These are phyloP conservation scores for Apus apus DNA, from an alignment of 2,113 vertebrate species.

Conservation along the genomic window DNA sequence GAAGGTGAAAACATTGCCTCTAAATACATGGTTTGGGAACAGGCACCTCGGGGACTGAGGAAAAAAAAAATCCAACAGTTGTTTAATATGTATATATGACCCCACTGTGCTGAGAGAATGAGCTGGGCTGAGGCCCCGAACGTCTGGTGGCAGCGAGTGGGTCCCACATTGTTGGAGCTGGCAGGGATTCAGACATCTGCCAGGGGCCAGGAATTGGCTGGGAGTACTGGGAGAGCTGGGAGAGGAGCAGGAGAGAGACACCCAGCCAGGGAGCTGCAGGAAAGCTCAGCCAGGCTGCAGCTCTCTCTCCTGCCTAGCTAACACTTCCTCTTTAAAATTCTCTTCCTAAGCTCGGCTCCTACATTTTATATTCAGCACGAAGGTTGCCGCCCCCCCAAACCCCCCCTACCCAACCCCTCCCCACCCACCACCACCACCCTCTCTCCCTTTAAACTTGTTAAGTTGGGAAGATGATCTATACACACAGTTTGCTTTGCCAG, in stretches of 20 bases:
- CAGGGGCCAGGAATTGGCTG: constrained; percentile 3
- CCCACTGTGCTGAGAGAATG: neutral
- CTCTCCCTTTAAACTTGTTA: constrained; percentile 67
- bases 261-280: neutral
- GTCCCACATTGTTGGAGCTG: neutral
- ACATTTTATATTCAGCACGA: constrained; percentile 51
- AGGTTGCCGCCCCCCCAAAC: neutral
- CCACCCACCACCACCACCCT: neutral
- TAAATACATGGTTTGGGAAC: neutral
- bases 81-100: neutral
- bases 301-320: neutral
- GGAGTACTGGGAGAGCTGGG: neutral
- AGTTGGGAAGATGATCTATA: constrained; percentile 78
- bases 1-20: neutral
- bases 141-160: constrained; percentile 19
- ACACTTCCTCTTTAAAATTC: constrained; percentile 44
- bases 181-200: constrained; percentile 46
- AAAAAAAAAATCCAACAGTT: neutral
- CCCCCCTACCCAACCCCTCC: neutral
- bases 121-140: neutral
- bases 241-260: neutral
- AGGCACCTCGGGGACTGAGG: rapidly evolving
- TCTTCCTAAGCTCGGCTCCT: constrained; percentile 49
- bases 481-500: constrained; percentile 77
- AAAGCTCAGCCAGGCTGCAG: neutral